These are phyloP conservation scores for Escarpia spicata DNA, from an alignment of 2,888 invertebrate genomes.

Conservation along the genomic window DNA sequence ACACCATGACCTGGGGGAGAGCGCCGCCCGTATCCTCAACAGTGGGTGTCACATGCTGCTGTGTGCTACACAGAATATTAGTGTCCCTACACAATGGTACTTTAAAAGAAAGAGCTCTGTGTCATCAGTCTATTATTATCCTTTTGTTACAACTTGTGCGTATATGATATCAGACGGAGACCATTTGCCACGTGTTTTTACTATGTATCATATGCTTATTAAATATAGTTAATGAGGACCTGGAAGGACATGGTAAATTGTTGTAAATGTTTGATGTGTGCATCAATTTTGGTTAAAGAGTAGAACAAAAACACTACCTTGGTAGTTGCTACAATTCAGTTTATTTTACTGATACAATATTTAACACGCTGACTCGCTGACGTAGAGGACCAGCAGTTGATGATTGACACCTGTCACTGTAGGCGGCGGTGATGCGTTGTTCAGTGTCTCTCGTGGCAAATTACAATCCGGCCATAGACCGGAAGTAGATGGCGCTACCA, in stretches of 20 bases:
- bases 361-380: not conserved
- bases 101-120: not conserved
- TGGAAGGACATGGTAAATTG: no score
- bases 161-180: no score
- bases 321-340: not conserved
- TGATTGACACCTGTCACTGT: not conserved
- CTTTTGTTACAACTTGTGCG: not conserved
- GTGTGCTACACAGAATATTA: not conserved
- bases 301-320: not conserved
- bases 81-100: not conserved
- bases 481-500: not conserved
- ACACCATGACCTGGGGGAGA: conserved; percentile 27
- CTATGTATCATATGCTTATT: no score
- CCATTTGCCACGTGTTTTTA: no score
- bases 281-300: no score
- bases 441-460: not conserved
- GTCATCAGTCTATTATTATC: not conserved
- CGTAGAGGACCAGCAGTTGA: not conserved
- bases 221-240: no score
- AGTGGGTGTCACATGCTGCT: not conserved
- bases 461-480: not conserved
- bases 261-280: no score
- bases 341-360: not conserved
- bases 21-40: conserved; percentile 21
- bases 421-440: not conserved